Evolutionary conservation across 1,140 invertebrate species (phyloP), one percentile per base, ranked within the genome.

Genomic region (Parapsyche elsis): DNA sequence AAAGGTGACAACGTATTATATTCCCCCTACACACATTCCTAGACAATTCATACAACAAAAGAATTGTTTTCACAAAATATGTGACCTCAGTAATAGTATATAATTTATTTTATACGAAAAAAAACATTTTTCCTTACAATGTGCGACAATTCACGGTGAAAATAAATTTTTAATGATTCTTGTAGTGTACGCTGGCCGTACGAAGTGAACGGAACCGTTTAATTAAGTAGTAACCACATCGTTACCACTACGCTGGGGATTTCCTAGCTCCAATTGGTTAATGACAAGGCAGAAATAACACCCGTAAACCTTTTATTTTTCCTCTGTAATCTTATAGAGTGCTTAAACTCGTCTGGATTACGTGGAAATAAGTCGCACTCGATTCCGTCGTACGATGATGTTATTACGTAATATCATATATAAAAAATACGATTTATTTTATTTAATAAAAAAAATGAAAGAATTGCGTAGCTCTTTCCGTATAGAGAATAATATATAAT

Each of bases 1-100:
- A 64, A 38, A 64, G 38, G 57, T 77, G 61, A 77, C 53, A 77
- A 64, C 44, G 76, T 45, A 64, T 61, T 77, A 77, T 67, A 16
- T 71, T 38, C 30, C 30, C 12, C 71, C 30, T 1, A 16, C 53
- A 57, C 19, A 16, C 19, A 57, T 57, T 57, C 53, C 14, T n/a
- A 57, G 53, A 57, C 19, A 16, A 16, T 57, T n/a, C 53, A 4
- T 16, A 57, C 53, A 21, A 57, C 53, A 21, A n/a, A 57, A 38
- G 30, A 38, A 38, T 38, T 38, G 30, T 38, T 38, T 38, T 38
- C 30, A n/a, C n/a, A 1, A 38, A 38, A 38, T 38, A 38, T 38
- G 30, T 38, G 30, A 38, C 30, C 30, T 7, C 30, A 38, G 7
- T 38, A 38, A 38, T 38, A 38, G 30, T 38, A 38, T 4, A 38